These are phyloP conservation scores for Rotaria socialis DNA, from an alignment of 2,888 invertebrate genomes.

Conservation along the genomic window DNA sequence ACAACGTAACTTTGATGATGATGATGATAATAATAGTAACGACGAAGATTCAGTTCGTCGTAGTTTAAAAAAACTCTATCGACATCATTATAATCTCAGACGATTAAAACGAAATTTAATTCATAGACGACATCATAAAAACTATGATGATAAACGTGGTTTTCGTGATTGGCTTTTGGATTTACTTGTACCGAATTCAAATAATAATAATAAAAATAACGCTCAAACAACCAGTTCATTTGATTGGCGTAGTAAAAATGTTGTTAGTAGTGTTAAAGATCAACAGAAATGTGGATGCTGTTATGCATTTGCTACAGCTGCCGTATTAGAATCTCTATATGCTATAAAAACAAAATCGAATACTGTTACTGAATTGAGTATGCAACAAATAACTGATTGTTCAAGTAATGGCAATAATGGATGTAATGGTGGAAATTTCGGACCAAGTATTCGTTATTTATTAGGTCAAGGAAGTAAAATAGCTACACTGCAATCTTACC, in stretches of 20 bases:
- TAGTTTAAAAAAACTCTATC: background rate
- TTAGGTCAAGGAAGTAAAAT: background rate
- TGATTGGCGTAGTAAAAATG: slow-evolving; percentile 52
- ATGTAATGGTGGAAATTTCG: slow-evolving; percentile 23
- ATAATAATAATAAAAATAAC: background rate
- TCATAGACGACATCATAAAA: background rate
- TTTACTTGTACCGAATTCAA: background rate
- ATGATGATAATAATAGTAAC: too few species aligned
- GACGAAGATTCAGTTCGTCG: background rate
- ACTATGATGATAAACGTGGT: background rate
- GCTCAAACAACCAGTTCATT: slow-evolving; percentile 50
- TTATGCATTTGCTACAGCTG: slow-evolving; percentile 16
- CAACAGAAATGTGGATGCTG: slow-evolving; percentile 49
- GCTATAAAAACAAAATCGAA: background rate
- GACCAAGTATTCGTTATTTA: background rate
- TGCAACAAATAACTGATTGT: background rate
- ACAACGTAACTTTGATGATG: background rate
- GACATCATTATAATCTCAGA: background rate
- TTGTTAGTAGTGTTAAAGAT: slow-evolving; percentile 52
- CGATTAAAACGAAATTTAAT: background rate
- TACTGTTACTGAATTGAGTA: background rate
- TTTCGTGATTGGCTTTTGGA: background rate
- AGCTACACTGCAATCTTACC: background rate
- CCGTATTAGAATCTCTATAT: background rate
- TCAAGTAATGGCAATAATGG: slow-evolving; percentile 4